Conservation (phyloP, 2,113 vertebrate species). For the Aphyosemion australe region DNA sequence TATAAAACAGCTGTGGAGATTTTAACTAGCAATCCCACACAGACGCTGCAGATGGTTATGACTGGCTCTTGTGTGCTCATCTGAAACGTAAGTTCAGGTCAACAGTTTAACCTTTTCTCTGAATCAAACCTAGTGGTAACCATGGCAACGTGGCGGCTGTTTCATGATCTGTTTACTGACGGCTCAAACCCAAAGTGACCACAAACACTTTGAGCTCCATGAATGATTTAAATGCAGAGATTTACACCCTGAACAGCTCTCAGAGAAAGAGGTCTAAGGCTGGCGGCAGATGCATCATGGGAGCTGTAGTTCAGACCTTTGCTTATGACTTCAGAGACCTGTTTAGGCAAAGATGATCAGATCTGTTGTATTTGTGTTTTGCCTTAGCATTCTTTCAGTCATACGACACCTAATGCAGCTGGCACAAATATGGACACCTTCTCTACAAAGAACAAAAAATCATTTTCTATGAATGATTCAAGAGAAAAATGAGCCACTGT, state of each 20-base stretch:
- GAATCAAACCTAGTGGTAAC: constrained; percentile 11
- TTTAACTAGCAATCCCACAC: neutral
- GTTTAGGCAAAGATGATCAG: neutral
- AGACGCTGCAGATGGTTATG: neutral
- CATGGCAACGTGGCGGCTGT: constrained; percentile 10
- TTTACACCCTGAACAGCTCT: neutral
- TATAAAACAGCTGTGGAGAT: neutral
- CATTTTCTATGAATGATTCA: too few species aligned
- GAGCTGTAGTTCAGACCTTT: neutral
- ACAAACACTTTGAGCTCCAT: neutral
- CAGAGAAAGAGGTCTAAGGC: neutral
- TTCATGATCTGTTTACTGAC: neutral
- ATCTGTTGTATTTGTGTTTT: too few species aligned
- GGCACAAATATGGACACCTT: too few species aligned
- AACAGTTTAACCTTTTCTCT: neutral
- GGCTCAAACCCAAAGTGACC: neutral
- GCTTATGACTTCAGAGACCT: too few species aligned
- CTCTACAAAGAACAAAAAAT: too few species aligned
- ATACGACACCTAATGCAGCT: too few species aligned
- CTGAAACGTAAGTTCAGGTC: neutral
- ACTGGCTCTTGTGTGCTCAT: constrained; percentile 1
- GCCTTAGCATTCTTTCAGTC: too few species aligned
- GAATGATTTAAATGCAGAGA: neutral
- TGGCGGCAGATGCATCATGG: neutral
- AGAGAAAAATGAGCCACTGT: too few species aligned